phyloP scores from a whole-genome alignment of 2,888 invertebrate species.

The Helicoverpa assulta region DNA sequence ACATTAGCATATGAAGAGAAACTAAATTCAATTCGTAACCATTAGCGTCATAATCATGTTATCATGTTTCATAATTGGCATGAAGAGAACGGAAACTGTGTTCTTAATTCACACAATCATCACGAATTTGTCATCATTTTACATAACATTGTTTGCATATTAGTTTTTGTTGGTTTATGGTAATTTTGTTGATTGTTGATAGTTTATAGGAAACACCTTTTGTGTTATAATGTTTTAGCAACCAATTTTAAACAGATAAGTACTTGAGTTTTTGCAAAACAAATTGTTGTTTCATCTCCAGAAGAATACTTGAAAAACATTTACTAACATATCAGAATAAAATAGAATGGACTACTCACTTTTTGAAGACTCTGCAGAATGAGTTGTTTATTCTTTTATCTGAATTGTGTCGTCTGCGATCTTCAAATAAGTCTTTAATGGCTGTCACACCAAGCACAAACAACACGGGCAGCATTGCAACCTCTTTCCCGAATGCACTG shows the following conservation, averaged over 20 bases:
- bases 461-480: constrained; percentile 98
- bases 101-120: constrained; percentile 3
- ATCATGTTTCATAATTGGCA: background rate
- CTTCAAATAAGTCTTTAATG: constrained; percentile 98
- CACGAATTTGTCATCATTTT: constrained; percentile 1
- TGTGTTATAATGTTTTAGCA: too few relatives aligned
- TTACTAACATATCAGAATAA: too few relatives aligned
- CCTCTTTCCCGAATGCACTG: constrained; percentile 98
- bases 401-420: constrained; percentile 96
- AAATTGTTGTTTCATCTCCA: too few relatives aligned
- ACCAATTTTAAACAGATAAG: too few relatives aligned
- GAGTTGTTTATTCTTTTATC: constrained; percentile 98
- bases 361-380: constrained; percentile 97
- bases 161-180: background rate
- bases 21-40: background rate
- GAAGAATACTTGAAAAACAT: too few relatives aligned
- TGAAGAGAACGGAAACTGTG: background rate
- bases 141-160: background rate
- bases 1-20: background rate
- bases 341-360: constrained; percentile 90
- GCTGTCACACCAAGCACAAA: constrained; percentile 98
- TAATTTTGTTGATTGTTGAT: too few relatives aligned
- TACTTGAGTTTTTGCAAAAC: too few relatives aligned
- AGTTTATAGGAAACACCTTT: too few relatives aligned
- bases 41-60: background rate